Evolutionary conservation across 1,140 invertebrate species (phyloP).

Genomic region (Gonatopus flavifemur): DNA sequence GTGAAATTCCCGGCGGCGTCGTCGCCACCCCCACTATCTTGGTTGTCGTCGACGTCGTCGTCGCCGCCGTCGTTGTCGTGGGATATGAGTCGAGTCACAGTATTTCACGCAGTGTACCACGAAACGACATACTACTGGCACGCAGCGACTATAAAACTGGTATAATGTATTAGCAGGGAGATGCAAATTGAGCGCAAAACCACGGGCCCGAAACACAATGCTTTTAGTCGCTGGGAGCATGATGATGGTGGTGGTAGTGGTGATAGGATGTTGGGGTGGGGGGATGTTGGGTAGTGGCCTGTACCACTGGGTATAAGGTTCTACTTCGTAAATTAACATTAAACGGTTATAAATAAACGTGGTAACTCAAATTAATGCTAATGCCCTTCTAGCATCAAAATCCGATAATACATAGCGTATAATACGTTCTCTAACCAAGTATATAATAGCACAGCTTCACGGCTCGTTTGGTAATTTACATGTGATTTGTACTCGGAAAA

Average conservation of each 20-base stretch:
- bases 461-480: too few species aligned
- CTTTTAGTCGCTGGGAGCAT: slow-evolving; percentile 35
- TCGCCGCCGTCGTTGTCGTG: slow-evolving; percentile 20
- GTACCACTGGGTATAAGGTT: slow-evolving; percentile 15
- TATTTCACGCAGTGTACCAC: slow-evolving; percentile 43
- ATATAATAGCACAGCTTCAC: too few species aligned
- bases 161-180: slow-evolving; percentile 49
- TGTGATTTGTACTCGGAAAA: too few species aligned
- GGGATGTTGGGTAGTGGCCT: slow-evolving; percentile 9
- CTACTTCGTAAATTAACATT: slow-evolving; percentile 50
- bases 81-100: slow-evolving; percentile 30
- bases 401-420: too few species aligned
- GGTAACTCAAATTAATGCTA: slow-evolving; percentile 49
- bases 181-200: slow-evolving; percentile 50
- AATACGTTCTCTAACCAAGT: too few species aligned
- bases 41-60: slow-evolving; percentile 8
- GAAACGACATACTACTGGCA: slow-evolving; percentile 34
- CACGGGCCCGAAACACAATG: slow-evolving; percentile 47
- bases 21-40: slow-evolving; percentile 4
- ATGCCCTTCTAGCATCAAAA: slow-evolving; percentile 38
- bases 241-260: neutral
- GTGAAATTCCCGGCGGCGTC: too few species aligned
- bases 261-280: slow-evolving; percentile 13
- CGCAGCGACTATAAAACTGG: slow-evolving; percentile 41
- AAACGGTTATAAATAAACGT: slow-evolving; percentile 48